Conservation (phyloP, 2,113 vertebrate genomes). For the Dissostichus mawsoni region DNA sequence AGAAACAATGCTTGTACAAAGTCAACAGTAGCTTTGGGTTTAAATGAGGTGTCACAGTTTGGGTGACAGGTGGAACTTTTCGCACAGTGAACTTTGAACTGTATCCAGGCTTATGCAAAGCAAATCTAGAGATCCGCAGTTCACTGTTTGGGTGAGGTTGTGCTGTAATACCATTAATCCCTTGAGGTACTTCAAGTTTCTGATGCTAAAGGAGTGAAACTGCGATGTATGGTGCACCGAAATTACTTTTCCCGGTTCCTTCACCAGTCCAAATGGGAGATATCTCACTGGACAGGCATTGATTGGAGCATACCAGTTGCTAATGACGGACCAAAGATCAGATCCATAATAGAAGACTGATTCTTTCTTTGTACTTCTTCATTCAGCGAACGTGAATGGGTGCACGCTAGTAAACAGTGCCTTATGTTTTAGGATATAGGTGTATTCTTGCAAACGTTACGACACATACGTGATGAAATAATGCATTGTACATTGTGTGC, state of each 20-base stretch:
- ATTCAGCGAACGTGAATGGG: background rate
- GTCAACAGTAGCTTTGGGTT: background rate
- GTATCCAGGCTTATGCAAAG: background rate
- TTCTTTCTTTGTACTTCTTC: slow-evolving; percentile 35
- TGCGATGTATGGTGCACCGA: too few relatives aligned
- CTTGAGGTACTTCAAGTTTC: background rate
- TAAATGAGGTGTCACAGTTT: background rate
- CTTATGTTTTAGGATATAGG: fast-evolving
- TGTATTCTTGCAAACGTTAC: fast-evolving
- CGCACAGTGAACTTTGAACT: slow-evolving; percentile 1
- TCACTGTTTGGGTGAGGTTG: background rate
- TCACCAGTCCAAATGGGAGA: background rate
- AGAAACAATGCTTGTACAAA: background rate
- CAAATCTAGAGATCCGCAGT: background rate
- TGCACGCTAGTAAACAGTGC: background rate
- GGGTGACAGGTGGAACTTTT: background rate
- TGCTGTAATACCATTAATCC: background rate
- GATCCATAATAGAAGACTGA: background rate
- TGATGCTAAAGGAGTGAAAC: background rate
- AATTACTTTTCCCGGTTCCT: background rate
- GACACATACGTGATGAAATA: fast-evolving
- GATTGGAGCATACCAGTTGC: background rate
- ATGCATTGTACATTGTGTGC: background rate
- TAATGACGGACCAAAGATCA: background rate
- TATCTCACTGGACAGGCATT: background rate